Percentiles rank a stretch among this genome's conserved stretches.
These are phyloP conservation scores for Limanda limanda DNA, from an alignment of 2,113 vertebrate species.

Conservation along the genomic window DNA sequence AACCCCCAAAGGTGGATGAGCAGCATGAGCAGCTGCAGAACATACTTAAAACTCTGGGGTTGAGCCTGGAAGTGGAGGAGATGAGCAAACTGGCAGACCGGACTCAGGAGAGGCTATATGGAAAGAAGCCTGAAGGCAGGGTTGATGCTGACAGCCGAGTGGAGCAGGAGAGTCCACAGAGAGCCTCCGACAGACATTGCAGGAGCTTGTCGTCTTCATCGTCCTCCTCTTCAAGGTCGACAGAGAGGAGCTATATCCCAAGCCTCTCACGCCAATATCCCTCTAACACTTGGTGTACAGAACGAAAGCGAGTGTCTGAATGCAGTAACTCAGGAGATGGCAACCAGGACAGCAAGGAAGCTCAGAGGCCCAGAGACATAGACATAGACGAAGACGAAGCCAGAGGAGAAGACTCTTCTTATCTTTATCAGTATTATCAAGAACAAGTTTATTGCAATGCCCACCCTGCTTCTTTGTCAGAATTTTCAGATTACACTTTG, in stretches of 20 bases:
- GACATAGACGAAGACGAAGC: background rate
- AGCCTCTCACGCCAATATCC: background rate
- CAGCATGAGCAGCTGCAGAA: slow-evolving; percentile 54
- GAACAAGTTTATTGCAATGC: background rate
- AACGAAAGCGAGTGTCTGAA: background rate
- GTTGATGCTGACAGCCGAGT: background rate
- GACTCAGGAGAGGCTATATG: slow-evolving; percentile 70
- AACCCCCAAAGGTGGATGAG: slow-evolving; percentile 12
- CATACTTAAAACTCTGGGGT: slow-evolving; percentile 64
- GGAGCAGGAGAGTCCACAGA: background rate
- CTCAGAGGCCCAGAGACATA: background rate
- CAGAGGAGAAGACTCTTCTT: background rate
- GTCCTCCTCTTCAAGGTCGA: slow-evolving; percentile 18
- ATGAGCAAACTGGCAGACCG: slow-evolving; percentile 55
- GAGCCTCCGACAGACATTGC: background rate
- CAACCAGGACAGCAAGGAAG: background rate
- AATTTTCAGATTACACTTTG: slow-evolving; percentile 10
- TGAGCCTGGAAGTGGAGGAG: slow-evolving; percentile 65
- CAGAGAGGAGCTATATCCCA: slow-evolving; percentile 23
- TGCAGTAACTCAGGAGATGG: background rate
- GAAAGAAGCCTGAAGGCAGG: slow-evolving; percentile 26
- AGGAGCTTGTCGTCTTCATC: slow-evolving; percentile 35
- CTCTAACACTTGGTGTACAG: slow-evolving; percentile 16
- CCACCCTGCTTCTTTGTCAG: background rate
- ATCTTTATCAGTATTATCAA: slow-evolving; percentile 8